Conservation (phyloP, 1,140 invertebrate genomes). For the Charaxes varanes region DNA sequence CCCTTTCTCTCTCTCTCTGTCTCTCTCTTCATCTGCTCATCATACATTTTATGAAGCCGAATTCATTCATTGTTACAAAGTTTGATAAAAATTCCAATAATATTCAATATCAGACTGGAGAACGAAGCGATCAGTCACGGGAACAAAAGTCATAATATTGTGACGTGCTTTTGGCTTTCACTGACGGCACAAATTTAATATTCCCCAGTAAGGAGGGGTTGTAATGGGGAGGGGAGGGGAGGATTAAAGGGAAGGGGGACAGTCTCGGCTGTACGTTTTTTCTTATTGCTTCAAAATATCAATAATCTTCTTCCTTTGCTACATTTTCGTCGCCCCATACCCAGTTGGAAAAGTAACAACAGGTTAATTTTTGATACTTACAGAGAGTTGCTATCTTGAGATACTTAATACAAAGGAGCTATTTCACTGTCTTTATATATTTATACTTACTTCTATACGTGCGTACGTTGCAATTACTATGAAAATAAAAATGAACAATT, state of each 20-base stretch:
- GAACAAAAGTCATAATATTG: conserved; percentile 19
- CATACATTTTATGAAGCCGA: background rate
- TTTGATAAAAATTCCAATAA: background rate
- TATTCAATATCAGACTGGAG: background rate
- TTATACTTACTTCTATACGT: no score
- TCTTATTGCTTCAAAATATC: background rate
- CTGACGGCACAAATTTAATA: conserved; percentile 24
- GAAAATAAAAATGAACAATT: no score
- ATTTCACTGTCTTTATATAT: no score
- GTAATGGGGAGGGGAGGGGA: background rate
- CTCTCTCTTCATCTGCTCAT: background rate
- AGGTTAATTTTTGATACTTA: no score
- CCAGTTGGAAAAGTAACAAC: no score
- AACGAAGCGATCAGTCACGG: background rate
- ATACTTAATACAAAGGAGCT: no score
- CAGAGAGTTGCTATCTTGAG: no score
- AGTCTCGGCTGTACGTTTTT: background rate
- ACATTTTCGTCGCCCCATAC: no score
- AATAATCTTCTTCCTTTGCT: conserved; percentile 2
- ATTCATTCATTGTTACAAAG: background rate
- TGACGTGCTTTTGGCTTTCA: conserved; percentile 13
- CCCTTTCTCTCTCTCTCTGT: no score
- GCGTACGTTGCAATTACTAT: no score
- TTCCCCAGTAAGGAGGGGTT: conserved; percentile 15
- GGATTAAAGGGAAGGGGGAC: background rate